Evolutionary conservation across 2,888 invertebrate species (phyloP), one percentile per base, ranked within the genome.

Genomic region (Bellardia bayeri): DNA sequence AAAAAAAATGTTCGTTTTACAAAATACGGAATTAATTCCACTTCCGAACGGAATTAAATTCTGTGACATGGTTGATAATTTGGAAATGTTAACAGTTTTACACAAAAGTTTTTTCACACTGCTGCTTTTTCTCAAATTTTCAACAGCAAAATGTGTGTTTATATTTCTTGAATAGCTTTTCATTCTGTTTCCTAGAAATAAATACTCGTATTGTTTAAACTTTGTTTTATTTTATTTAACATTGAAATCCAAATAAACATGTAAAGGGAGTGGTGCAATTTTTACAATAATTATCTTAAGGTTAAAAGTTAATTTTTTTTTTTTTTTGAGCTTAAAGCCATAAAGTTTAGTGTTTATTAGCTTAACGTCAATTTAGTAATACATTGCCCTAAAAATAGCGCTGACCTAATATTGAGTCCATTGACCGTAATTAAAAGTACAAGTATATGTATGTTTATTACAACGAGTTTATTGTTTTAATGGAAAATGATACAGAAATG

Each of bases 391-490:
- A 30, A 58, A 58, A 30, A 7, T n/a, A 7, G 8, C 8, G 8
- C 2, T 7, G 33, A 51, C 68, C 7, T 14, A 69, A 51, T 71
- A 14, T 23, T 30, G 14, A 74, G 74, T 72, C 42, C 40, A 72
- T 40, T 72, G 54, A 14, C 56, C 13, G 23, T 58, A 23, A 58
- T 58, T 13, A 13, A 56, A 72, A 37, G 16, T 40, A 23, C 23
- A 1, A 23, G 23, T 23, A 23, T 23, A 23, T 23, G 13, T 58
- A 11, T 3, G 16, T 54, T 16, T 5, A 54, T 54, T 16, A 54
- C n/a, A n/a, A 54, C 3, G 16, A 16, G 16, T 54, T 8, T 54
- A n/a, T 30, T 13, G 30, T 30, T 30, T 58, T 58, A 30, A 11
- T 58, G 6, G 30, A 58, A 30, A 58, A 30, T 58, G 30, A 1